A percentile compares a stretch with the other conserved stretches of the same genome.
Evolutionary conservation across 2,113 vertebrate species (phyloP).

Genomic region (Theropithecus gelada): DNA sequence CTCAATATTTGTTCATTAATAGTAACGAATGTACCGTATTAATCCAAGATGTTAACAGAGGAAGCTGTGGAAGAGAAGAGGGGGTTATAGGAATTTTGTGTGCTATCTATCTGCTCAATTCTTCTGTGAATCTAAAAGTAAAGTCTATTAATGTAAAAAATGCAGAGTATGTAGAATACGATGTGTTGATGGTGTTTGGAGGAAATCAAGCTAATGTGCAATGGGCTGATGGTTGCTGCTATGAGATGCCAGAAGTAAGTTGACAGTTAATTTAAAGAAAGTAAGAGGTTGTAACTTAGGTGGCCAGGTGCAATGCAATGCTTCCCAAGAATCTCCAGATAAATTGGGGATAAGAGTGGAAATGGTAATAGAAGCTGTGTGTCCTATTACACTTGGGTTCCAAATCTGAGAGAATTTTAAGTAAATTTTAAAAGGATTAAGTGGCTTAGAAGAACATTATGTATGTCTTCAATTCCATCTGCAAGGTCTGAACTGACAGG

Average conservation of each 20-base stretch:
- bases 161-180: neutral
- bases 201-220: neutral
- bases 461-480: neutral
- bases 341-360: neutral
- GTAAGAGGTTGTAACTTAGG: neutral
- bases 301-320: neutral
- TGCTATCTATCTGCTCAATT: neutral
- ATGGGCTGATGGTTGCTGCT: neutral
- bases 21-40: no score
- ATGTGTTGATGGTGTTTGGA: neutral
- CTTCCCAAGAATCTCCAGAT: neutral
- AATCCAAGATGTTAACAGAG: neutral
- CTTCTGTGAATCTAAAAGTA: neutral
- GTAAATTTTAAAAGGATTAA: neutral
- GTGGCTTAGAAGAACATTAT: neutral
- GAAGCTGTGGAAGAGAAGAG: no score
- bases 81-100: neutral
- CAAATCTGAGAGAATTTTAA: neutral
- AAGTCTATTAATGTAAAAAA: neutral
- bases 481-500: neutral
- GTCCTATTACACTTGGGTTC: neutral
- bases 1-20: no score
- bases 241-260: neutral
- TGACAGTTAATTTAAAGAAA: neutral
- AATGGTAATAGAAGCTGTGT: neutral